Evolutionary conservation across 92 coral and sea anemone species (phyloP).

Genomic region (Phenganax marumi): DNA sequence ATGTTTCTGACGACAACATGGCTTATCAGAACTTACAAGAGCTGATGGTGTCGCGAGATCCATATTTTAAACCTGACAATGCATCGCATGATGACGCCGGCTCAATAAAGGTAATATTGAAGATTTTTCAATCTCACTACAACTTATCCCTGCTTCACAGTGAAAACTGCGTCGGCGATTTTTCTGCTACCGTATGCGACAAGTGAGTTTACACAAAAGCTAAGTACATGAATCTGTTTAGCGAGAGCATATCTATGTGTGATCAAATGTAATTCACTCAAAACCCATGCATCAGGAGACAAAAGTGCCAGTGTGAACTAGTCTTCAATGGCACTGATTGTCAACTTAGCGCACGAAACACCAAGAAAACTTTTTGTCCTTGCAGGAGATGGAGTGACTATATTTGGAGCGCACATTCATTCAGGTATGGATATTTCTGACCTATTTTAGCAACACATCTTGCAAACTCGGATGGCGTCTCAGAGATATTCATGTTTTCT

Average conservation of each 20-base stretch:
- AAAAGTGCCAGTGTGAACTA: no score
- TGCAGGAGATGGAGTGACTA: constrained; percentile 5
- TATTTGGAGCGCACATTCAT: background rate
- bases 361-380: background rate
- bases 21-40: constrained; percentile 79
- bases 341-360: no score
- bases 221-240: background rate
- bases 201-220: no score
- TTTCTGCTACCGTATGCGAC: no score
- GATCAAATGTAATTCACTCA: no score
- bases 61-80: constrained; percentile 89
- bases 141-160: background rate
- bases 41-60: constrained; percentile 89
- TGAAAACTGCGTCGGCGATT: no score
- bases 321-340: no score
- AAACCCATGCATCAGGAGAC: no score
- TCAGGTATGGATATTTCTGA: background rate
- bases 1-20: constrained; percentile 69
- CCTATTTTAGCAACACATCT: no score
- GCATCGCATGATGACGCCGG: constrained; percentile 71
- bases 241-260: background rate
- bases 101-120: constrained; percentile 64
- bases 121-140: background rate
- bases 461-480: no score
- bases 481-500: no score